Conservation (phyloP, 2,888 invertebrate genomes). For the Brachylomia viminalis region DNA sequence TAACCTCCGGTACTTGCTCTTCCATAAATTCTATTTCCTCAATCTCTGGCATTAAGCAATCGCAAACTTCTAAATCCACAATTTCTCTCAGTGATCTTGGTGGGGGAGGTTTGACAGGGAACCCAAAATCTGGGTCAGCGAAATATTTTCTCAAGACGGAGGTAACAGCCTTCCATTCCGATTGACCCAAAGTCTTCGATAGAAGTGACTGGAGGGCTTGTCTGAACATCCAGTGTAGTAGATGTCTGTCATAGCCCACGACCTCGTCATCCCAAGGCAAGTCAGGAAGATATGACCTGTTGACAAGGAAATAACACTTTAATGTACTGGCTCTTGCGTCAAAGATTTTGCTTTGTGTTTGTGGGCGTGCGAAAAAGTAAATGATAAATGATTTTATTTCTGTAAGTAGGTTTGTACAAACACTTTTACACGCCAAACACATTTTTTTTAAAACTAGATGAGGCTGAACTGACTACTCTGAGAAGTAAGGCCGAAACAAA, state of each 20-base stretch:
- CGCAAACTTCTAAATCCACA: slow-evolving; percentile 78
- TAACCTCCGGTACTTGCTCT: slow-evolving; percentile 70
- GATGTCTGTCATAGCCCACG: slow-evolving; percentile 77
- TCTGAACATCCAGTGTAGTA: slow-evolving; percentile 86
- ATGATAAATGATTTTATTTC: no score
- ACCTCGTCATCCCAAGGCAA: slow-evolving; percentile 78
- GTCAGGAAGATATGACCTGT: slow-evolving; percentile 85
- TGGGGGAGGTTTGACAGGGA: slow-evolving; percentile 76
- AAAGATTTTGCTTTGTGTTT: neutral
- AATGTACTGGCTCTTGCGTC: neutral
- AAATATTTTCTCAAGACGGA: slow-evolving; percentile 77
- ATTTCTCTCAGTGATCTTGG: slow-evolving; percentile 73
- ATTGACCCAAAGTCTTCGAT: slow-evolving; percentile 67
- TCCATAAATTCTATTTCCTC: slow-evolving; percentile 75
- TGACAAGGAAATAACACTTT: slow-evolving; percentile 8
- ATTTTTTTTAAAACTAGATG: no score
- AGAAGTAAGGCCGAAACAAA: no score
- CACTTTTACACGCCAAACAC: no score
- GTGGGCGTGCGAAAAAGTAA: neutral
- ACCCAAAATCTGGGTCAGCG: slow-evolving; percentile 84
- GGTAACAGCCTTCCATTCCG: slow-evolving; percentile 74
- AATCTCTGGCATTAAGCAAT: slow-evolving; percentile 78
- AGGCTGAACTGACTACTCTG: no score
- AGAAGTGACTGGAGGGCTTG: slow-evolving; percentile 81
- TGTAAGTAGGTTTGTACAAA: no score